Evolutionary conservation across 2,888 invertebrate genomes (phyloP).

Genomic region (Tiliacea aurago): DNA sequence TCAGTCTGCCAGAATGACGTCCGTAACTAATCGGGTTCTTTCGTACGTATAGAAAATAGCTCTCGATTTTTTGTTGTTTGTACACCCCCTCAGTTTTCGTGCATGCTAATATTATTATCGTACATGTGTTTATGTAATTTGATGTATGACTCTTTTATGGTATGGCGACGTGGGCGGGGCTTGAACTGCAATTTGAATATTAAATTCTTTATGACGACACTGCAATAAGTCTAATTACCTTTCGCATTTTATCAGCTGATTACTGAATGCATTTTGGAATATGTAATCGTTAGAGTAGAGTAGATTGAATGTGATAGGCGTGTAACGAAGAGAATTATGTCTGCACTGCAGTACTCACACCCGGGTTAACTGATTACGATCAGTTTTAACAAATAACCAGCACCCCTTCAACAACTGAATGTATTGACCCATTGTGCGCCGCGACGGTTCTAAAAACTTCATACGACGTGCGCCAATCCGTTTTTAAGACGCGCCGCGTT

Average conservation of each 20-base stretch:
- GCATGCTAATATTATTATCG: slow-evolving; percentile 45
- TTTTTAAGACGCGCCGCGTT: no score
- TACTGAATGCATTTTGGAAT: slow-evolving; percentile 36
- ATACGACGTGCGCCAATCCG: no score
- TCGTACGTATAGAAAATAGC: slow-evolving; percentile 46
- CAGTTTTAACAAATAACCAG: not conserved
- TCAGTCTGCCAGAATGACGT: slow-evolving; percentile 52
- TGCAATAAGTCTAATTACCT: slow-evolving; percentile 31
- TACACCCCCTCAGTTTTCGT: slow-evolving; percentile 34
- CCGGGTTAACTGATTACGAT: slow-evolving; percentile 2
- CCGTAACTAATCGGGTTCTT: slow-evolving; percentile 27
- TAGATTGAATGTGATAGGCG: slow-evolving; percentile 23
- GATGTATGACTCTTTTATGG: slow-evolving; percentile 20
- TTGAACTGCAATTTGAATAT: slow-evolving; percentile 41
- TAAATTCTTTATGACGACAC: slow-evolving; percentile 34
- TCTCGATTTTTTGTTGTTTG: slow-evolving; percentile 35
- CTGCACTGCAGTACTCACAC: slow-evolving; percentile 8
- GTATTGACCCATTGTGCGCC: no score
- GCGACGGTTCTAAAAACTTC: no score
- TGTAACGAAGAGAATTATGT: slow-evolving; percentile 3
- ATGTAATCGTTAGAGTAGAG: slow-evolving; percentile 2
- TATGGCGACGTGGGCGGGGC: slow-evolving; percentile 28
- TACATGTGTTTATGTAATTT: slow-evolving; percentile 34
- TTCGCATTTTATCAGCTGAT: slow-evolving; percentile 44
- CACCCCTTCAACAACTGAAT: not conserved